Evolutionary conservation across 2,113 vertebrate genomes (phyloP), one percentile per base, ranked within the genome.

Genomic region (Lophochroa leadbeateri): DNA sequence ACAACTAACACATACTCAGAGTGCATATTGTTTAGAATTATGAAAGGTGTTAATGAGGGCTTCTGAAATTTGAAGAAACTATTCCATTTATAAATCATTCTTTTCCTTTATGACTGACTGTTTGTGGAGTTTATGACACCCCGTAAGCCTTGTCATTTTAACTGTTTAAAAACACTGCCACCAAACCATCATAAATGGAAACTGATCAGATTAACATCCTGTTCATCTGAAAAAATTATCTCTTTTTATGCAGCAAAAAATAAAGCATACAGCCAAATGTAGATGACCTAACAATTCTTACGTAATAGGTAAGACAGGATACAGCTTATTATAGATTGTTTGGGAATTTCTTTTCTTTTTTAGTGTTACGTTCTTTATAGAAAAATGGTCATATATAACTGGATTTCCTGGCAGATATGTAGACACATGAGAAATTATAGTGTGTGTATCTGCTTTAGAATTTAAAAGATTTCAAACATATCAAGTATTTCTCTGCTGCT

Each of bases 141-240:
- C 86, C 77, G 94, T 94, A 97, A 97, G 97, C 86, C 90, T 97
- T 90, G 76, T 92, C 96, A 97, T 97, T 96, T 95, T 92, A 97
- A 94, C 63, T 97, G 74, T 96, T 96, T 94, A 94, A 91, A 97
- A 97, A 97, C 33, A 64, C 23, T 21, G 23, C 61, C 24, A 96
- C 79, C 49, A 97, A 97, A 94, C 65, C 61, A 94, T 93, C 95
- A 96, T 91, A 97, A 90, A 95, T 85, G 49, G 43, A 68, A 86
- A 91, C 41, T 96, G 96, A 96, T 93, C 71, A 97, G 69, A 97
- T 97, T 97, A 97, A 93, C 86, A 70, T 91, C 82, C 94, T 86
- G 46, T 97, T 95, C 97, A 96, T 89, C 69, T 95, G 83, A 95
- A 60, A 98, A 96, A 97, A 96, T 70, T 35, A 88, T 86, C 50